Evolutionary conservation across 2,888 invertebrate genomes (phyloP), one percentile per base, ranked within the genome.

Genomic region (Synanthedon vespiformis): DNA sequence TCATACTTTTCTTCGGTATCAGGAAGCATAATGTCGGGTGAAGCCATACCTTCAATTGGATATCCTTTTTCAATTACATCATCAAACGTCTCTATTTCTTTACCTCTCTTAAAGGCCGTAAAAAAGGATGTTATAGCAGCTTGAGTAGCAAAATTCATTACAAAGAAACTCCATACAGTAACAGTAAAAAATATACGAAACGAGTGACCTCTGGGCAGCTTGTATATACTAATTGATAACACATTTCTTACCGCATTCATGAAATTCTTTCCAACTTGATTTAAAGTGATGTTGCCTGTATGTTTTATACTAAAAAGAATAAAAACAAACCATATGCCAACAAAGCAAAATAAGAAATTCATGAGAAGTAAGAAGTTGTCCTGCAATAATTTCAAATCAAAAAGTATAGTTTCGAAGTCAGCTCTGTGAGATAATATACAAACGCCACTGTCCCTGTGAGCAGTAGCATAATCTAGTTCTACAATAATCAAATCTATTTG

Each of bases 71-170:
- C 72, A 47, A 82, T 69, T 2, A 88, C 63, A 57, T 88, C 87
- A 12, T 82, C 75, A 54, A 81, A 86, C 0, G 85, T 82, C 27
- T 88, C 75, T 0, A 88, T 74, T 50, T 88, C 84, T 56, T 74
- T 78, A 0, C 83, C 84, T 56, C 80, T 74, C 56, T 79, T 84
- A 12, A 68, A 69, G 2, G 80, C 80, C 10, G 83, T 80, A 52
- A 87, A 80, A 48, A 86, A 74, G 1, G 88, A 87, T 57, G 78
- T 74, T 13, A 88, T 82, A 10, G 72, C 77, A 1, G 86, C 88
- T 57, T 88, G 88, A 2, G 71, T 76, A 3, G 70, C 67, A 60
- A 86, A 88, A 58, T 80, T 88, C 5, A 88, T 58, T 4, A 83
- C 53, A 55, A 86, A 88, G 56, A 78, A 83, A 41, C 83, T 67